phyloP scores from a whole-genome alignment of 2,113 vertebrate genomes.

The Gobiocypris rarus region DNA sequence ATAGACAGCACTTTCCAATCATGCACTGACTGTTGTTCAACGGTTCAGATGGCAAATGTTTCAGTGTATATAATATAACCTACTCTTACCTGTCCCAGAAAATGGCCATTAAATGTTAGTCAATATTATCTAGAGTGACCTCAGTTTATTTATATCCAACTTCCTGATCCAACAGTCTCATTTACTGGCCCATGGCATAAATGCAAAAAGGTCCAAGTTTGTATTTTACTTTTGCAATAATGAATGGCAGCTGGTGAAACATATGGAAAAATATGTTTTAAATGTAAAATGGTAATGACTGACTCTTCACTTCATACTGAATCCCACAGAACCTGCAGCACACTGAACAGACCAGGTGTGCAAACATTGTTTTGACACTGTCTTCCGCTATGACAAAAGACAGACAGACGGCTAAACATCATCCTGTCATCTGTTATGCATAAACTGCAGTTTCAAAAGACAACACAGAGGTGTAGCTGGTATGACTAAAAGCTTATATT shows the following conservation, averaged over 20 bases:
- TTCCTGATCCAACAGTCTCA: not conserved
- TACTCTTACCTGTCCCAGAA: not conserved
- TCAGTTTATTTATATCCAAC: not conserved
- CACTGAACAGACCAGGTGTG: not conserved
- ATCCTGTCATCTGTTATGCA: not conserved
- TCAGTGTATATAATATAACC: not conserved
- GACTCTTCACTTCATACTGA: not conserved
- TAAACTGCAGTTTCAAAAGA: not conserved
- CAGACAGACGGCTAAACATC: not conserved
- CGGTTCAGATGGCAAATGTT: not conserved
- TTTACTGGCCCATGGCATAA: not conserved
- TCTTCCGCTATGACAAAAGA: not conserved
- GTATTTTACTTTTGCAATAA: not conserved
- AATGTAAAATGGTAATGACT: not conserved
- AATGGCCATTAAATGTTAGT: not conserved
- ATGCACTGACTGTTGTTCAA: too few species aligned
- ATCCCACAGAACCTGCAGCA: not conserved
- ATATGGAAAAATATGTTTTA: too few species aligned
- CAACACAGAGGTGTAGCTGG: not conserved
- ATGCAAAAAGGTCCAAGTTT: not conserved
- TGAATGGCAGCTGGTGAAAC: not conserved
- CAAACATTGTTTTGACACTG: not conserved
- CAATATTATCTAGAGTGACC: not conserved
- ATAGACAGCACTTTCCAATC: not conserved
- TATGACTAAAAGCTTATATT: not conserved